Evolutionary conservation across 2,797 vertebrate species (phyloP).

Genomic region (Rhinophrynus dorsalis): DNA sequence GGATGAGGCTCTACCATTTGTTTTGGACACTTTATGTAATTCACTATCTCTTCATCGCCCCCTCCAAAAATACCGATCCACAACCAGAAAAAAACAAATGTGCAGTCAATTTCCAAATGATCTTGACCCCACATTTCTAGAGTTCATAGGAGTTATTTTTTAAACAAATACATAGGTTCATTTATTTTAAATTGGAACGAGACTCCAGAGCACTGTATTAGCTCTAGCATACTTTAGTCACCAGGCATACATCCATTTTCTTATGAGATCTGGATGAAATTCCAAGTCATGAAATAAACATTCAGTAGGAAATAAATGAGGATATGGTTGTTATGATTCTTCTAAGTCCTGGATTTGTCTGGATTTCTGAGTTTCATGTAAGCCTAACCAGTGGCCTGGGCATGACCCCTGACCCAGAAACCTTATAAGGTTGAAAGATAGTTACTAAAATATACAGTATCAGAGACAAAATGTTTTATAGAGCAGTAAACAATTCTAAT

Average conservation of each 20-base stretch:
- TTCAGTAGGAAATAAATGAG: constrained; percentile 27
- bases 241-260: constrained; percentile 19
- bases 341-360: constrained; percentile 21
- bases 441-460: neutral
- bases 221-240: neutral
- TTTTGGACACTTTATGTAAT: too few species aligned
- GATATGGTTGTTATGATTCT: constrained; percentile 16
- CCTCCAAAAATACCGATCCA: too few species aligned
- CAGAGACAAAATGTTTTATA: neutral
- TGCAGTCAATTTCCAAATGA: neutral
- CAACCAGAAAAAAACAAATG: neutral
- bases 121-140: neutral
- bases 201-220: neutral
- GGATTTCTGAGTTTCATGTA: constrained; percentile 18
- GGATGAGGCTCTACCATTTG: too few species aligned
- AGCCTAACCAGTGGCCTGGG: neutral
- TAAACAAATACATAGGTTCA: neutral
- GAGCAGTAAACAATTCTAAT: neutral
- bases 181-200: neutral
- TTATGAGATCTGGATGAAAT: constrained; percentile 10
- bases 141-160: neutral
- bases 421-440: neutral
- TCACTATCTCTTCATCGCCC: too few species aligned
- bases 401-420: constrained; percentile 2
- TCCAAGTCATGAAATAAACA: constrained; percentile 28